A percentile compares a stretch with the other conserved stretches of the same genome.
Conservation (phyloP, 2,113 vertebrate species). For the Nycticebus coucang region DNA sequence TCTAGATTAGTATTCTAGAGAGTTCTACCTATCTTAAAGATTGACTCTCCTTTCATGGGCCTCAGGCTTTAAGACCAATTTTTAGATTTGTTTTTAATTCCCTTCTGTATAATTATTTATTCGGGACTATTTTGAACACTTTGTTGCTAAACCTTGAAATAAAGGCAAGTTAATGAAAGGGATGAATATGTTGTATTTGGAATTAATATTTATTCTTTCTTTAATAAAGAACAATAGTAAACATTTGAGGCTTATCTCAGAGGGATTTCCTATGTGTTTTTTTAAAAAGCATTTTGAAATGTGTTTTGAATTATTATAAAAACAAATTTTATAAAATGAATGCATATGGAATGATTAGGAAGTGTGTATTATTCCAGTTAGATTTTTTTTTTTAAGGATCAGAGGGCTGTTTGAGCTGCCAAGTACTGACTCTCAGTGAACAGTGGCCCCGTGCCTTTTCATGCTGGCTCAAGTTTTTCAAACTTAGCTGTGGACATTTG, state of each 20-base stretch:
- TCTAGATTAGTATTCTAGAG: background rate
- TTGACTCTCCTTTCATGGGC: slow-evolving; percentile 12
- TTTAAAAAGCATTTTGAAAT: background rate
- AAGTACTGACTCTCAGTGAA: background rate
- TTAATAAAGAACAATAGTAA: slow-evolving; percentile 17
- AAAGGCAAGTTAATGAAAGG: slow-evolving; percentile 41
- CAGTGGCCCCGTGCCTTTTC: background rate
- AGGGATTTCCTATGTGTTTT: background rate
- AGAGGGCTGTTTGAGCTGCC: background rate
- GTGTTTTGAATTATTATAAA: slow-evolving; percentile 24
- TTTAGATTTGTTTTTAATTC: slow-evolving; percentile 54
- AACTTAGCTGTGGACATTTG: background rate
- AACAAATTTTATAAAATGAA: background rate
- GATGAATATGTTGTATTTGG: background rate
- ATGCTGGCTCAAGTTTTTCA: background rate
- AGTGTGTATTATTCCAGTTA: background rate
- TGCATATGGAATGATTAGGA: background rate
- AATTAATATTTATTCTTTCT: slow-evolving; percentile 26
- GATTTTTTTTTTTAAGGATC: background rate
- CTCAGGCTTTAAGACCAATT: background rate
- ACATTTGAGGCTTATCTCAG: background rate
- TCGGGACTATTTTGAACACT: slow-evolving; percentile 44
- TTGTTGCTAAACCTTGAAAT: slow-evolving; percentile 33
- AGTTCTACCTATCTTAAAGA: slow-evolving; percentile 33
- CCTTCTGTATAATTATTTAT: slow-evolving; percentile 35